A percentile compares a stretch with the other conserved stretches of the same genome.
Conservation (phyloP, 2,888 invertebrate species). For the Microplitis manilae region DNA sequence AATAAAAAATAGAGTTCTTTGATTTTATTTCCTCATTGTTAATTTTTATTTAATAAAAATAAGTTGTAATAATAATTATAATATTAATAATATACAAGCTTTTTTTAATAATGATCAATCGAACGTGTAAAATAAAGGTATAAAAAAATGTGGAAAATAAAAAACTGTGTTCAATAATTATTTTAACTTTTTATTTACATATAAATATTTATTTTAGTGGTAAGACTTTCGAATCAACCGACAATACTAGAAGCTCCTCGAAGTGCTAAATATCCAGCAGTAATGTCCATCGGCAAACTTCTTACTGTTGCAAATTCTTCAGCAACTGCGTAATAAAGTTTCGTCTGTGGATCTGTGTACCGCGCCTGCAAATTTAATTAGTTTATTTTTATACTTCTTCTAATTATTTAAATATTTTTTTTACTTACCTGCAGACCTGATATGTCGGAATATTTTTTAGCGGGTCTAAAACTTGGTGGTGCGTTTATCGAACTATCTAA, state of each 20-base stretch:
- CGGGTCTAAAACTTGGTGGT: slow-evolving; percentile 91
- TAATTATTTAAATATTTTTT: too few species aligned
- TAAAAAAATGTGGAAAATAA: slow-evolving; percentile 41
- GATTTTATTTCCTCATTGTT: slow-evolving; percentile 49
- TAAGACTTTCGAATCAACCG: slow-evolving; percentile 71
- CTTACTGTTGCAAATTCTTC: slow-evolving; percentile 91
- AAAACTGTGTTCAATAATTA: slow-evolving; percentile 12
- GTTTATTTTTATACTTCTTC: background rate
- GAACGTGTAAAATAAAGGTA: slow-evolving; percentile 62
- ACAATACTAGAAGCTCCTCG: slow-evolving; percentile 87
- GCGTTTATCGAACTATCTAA: slow-evolving; percentile 91
- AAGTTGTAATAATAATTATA: slow-evolving; percentile 60
- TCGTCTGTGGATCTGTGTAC: slow-evolving; percentile 93
- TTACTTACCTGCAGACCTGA: slow-evolving; percentile 83
- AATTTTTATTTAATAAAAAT: slow-evolving; percentile 62
- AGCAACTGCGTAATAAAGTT: slow-evolving; percentile 86
- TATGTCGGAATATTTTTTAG: slow-evolving; percentile 94
- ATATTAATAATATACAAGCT: slow-evolving; percentile 52
- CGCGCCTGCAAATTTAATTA: slow-evolving; percentile 74
- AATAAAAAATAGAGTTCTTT: slow-evolving; percentile 17
- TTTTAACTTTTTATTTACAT: slow-evolving; percentile 39
- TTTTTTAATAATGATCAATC: slow-evolving; percentile 64
- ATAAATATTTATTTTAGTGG: slow-evolving; percentile 5
- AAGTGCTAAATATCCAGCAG: slow-evolving; percentile 89
- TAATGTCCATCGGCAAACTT: slow-evolving; percentile 91